Evolutionary conservation across 2,797 vertebrate species (phyloP).

Genomic region (Anabas testudineus): DNA sequence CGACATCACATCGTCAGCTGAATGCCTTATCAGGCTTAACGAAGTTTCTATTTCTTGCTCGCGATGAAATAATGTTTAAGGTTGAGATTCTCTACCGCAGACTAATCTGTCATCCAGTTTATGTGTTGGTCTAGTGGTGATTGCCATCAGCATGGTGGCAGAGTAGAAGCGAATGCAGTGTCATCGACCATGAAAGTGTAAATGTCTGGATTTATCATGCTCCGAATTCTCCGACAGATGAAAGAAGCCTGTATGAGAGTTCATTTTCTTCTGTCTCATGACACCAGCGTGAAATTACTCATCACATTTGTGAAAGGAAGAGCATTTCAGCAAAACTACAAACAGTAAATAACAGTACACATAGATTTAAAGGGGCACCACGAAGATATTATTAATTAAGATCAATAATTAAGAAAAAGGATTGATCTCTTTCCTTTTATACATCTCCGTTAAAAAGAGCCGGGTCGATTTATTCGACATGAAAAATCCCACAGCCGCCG

Average conservation of each 20-base stretch:
- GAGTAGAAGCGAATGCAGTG: background rate
- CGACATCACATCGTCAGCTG: slow-evolving; percentile 54
- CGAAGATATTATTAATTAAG: no score
- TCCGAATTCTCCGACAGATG: background rate
- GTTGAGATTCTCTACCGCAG: slow-evolving; percentile 24
- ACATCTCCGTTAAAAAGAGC: no score
- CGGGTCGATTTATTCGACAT: background rate
- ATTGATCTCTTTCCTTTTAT: no score
- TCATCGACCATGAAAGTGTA: background rate
- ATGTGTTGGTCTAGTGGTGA: slow-evolving; percentile 2
- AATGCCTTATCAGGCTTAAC: slow-evolving; percentile 61
- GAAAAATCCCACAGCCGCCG: background rate
- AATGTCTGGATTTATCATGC: background rate
- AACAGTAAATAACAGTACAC: background rate
- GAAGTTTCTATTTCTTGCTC: slow-evolving; percentile 46
- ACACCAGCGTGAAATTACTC: background rate
- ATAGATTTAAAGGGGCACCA: background rate
- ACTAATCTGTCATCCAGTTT: slow-evolving; percentile 8
- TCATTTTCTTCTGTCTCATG: background rate
- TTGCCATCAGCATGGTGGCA: background rate
- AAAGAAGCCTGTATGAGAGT: background rate
- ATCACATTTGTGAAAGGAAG: background rate
- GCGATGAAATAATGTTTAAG: slow-evolving; percentile 42
- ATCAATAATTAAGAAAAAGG: no score
- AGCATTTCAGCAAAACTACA: background rate